Base-by-base conservation (phyloP, 2,113 vertebrate species). In the Syngnathus scovelli region DNA sequence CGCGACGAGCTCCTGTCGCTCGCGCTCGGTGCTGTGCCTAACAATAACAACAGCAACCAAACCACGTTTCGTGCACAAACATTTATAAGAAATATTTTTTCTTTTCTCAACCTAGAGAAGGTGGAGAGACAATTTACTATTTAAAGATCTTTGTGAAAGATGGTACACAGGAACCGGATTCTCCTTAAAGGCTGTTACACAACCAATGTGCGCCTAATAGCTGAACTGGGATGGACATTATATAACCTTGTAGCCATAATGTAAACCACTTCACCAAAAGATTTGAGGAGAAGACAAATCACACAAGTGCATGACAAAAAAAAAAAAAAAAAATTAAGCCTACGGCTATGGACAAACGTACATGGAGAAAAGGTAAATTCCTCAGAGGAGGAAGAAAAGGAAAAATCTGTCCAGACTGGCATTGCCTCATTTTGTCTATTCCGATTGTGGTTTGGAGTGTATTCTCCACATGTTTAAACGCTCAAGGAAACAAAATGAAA, bases 161-260 rank as follows among this genome's bases (percentile, higher is more conserved):
- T 18, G 43, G 27, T 44, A 38, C 27, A 19, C 27, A n/a, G 36
- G n/a, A 75, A 65, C 48, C 33, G n/a, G 55, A 48, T 46, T 69
- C 38, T 0, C 63, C 18, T 71, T 38, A 63, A 69, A 71, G 70
- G 43, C 69, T 67, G 70, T 86, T 86, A 81, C 64, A 85, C 84
- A 87, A 86, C 77, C 67, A 73, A 67, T 39, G 60, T 58, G 18
- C 60, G 67, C 60, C 64, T 67, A 67, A 73, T 62, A 51, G 63
- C 62, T 75, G 72, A 55, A 76, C 61, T 49, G 48, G 49, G 69
- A 68, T 58, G 68, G 65, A 64, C 41, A 82, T 90, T 83, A 83
- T 77, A 55, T 85, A 85, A 88, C 60, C 6, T 38, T 43, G 23
- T 38, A 37, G 37, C 9, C 38, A 21, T 39, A 61, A 61, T 37